Evolutionary conservation across 2,888 invertebrate species (phyloP).

Genomic region (Heteromurus nitidus): DNA sequence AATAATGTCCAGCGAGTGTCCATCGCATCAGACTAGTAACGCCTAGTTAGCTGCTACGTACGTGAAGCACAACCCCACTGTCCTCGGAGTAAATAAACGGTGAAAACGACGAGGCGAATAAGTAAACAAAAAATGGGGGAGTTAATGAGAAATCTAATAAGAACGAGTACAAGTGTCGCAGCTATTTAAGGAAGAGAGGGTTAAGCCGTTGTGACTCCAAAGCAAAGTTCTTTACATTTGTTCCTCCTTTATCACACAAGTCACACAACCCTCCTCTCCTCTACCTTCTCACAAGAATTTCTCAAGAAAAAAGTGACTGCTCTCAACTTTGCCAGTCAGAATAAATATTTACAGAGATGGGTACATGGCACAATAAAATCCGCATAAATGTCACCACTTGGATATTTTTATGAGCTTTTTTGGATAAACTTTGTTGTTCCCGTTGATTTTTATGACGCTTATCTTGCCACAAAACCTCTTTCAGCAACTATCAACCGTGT

Average conservation of each 20-base stretch:
- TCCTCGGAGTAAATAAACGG: neutral
- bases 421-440: constrained; percentile 46
- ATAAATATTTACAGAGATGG: constrained; percentile 62
- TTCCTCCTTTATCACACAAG: neutral
- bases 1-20: constrained; percentile 4
- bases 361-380: constrained; percentile 54
- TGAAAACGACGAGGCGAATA: neutral
- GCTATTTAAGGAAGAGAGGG: constrained; percentile 24
- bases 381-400: constrained; percentile 61
- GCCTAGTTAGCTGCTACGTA: neutral
- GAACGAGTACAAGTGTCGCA: constrained; percentile 15
- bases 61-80: neutral
- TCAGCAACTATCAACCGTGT: neutral
- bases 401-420: constrained; percentile 57
- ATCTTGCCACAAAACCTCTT: constrained; percentile 20
- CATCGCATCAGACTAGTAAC: neutral
- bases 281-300: neutral
- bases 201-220: neutral
- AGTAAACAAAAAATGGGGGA: constrained; percentile 20
- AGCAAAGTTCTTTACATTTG: constrained; percentile 11
- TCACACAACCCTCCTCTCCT: neutral
- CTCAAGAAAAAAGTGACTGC: neutral
- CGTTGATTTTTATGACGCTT: constrained; percentile 49
- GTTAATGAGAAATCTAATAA: constrained; percentile 33
- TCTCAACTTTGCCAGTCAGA: constrained; percentile 21